Percentiles rank a stretch among this genome's conserved stretches.
Conservation (phyloP, 2,797 vertebrate species). For the Sciaenops ocellatus region DNA sequence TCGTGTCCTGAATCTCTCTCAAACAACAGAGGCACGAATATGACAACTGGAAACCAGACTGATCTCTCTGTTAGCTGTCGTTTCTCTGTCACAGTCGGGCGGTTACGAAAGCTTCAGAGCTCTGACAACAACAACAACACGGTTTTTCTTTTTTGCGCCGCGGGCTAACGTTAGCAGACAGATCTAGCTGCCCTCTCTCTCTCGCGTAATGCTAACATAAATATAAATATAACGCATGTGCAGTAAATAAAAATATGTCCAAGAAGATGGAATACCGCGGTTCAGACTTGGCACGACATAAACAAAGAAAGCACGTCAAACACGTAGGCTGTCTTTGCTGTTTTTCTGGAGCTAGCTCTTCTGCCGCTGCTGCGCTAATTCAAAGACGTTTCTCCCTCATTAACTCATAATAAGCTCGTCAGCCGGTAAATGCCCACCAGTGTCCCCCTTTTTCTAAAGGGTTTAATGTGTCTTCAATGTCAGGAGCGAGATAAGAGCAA, state of each 20-base stretch:
- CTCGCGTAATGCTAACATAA: constrained; percentile 2
- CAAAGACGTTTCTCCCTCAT: constrained; percentile 20
- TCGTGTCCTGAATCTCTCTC: constrained; percentile 10
- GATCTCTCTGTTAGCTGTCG: not conserved
- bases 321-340: constrained; percentile 40
- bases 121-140: constrained; percentile 40
- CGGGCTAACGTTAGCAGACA: constrained; percentile 68
- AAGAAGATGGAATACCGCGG: not conserved
- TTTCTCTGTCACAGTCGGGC: constrained; percentile 25
- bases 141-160: constrained; percentile 42
- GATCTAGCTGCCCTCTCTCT: constrained; percentile 45
- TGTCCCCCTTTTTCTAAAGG: constrained; percentile 25
- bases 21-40: not conserved
- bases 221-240: constrained; percentile 56
- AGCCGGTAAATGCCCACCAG: constrained; percentile 31
- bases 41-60: not conserved
- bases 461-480: constrained; percentile 52
- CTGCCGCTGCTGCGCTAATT: constrained; percentile 35
- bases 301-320: constrained; percentile 59
- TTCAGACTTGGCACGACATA: constrained; percentile 38
- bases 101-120: constrained; percentile 65
- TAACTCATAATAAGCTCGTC: not conserved
- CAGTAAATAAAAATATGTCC: constrained; percentile 13
- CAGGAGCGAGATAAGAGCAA: constrained; percentile 63
- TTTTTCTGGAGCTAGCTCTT: constrained; percentile 55